Evolutionary conservation across 2,888 invertebrate species (phyloP).

Genomic region (Eueremaeus valkanovi): DNA sequence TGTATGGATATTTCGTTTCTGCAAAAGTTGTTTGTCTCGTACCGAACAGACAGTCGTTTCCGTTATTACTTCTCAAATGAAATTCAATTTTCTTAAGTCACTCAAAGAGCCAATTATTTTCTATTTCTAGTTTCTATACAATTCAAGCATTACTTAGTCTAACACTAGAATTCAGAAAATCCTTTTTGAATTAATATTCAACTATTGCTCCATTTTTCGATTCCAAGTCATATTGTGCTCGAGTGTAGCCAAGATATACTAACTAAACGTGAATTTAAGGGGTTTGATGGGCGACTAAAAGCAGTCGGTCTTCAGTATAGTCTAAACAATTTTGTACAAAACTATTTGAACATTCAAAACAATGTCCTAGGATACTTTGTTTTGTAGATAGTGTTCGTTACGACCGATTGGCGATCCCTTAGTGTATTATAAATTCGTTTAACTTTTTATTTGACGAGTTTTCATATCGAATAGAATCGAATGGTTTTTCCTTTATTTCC

Average conservation of each 20-base stretch:
- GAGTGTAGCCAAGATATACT: too few species aligned
- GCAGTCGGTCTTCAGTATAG: too few species aligned
- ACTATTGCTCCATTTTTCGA: not conserved
- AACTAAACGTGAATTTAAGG: too few species aligned
- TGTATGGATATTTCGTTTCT: not conserved
- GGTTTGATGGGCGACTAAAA: too few species aligned
- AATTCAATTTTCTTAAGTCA: slow-evolving; percentile 4
- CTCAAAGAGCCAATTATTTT: slow-evolving; percentile 16
- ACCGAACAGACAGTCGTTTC: not conserved
- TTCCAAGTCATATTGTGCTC: too few species aligned
- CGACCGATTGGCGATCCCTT: not conserved
- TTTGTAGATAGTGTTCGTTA: not conserved
- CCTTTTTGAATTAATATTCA: not conserved
- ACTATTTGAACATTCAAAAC: too few species aligned
- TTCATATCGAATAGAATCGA: not conserved
- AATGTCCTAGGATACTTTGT: too few species aligned
- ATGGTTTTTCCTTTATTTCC: not conserved
- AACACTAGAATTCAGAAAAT: not conserved
- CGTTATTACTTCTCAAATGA: not conserved
- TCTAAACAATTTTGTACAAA: too few species aligned
- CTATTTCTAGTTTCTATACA: not conserved
- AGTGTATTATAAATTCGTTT: not conserved
- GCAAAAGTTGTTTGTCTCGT: not conserved
- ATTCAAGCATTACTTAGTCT: not conserved
- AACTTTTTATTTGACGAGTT: not conserved